These are phyloP conservation scores for Drosophila pruinosa DNA, from an alignment of 1,140 invertebrate genomes.

Conservation along the genomic window DNA sequence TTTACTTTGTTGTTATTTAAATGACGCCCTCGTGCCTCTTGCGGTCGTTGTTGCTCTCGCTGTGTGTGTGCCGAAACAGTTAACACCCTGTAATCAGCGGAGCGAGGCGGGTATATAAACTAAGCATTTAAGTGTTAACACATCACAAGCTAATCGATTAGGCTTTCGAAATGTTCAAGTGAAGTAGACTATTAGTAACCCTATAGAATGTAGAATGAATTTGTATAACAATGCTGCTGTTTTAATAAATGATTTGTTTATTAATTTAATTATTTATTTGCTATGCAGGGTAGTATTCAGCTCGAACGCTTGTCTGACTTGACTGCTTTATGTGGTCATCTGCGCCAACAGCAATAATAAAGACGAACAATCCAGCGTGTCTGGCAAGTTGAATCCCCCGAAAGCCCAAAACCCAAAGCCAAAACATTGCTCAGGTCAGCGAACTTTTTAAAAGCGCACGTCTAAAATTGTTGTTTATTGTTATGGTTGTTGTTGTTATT, in stretches of 20 bases:
- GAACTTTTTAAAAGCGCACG: slow-evolving; percentile 60
- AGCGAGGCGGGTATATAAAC: not conserved
- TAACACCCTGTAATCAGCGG: slow-evolving; percentile 2
- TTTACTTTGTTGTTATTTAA: slow-evolving; percentile 77
- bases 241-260: too few species aligned
- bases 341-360: slow-evolving; percentile 48
- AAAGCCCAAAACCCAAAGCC: too few species aligned
- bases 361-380: slow-evolving; percentile 50
- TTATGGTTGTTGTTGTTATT: slow-evolving; percentile 29
- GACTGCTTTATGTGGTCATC: slow-evolving; percentile 64
- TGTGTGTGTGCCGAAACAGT: slow-evolving; percentile 57
- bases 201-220: too few species aligned
- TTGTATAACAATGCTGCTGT: too few species aligned
- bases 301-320: not conserved
- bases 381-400: slow-evolving; percentile 54
- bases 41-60: slow-evolving; percentile 1
- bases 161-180: not conserved
- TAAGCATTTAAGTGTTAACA: not conserved
- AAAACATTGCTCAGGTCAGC: slow-evolving; percentile 74
- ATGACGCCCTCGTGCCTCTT: slow-evolving; percentile 57
- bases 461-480: slow-evolving; percentile 48
- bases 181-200: too few species aligned
- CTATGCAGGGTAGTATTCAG: slow-evolving; percentile 13
- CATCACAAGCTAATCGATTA: not conserved
- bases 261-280: not conserved